Conservation (phyloP, 2,113 vertebrate genomes). For the Elgaria multicarinata region DNA sequence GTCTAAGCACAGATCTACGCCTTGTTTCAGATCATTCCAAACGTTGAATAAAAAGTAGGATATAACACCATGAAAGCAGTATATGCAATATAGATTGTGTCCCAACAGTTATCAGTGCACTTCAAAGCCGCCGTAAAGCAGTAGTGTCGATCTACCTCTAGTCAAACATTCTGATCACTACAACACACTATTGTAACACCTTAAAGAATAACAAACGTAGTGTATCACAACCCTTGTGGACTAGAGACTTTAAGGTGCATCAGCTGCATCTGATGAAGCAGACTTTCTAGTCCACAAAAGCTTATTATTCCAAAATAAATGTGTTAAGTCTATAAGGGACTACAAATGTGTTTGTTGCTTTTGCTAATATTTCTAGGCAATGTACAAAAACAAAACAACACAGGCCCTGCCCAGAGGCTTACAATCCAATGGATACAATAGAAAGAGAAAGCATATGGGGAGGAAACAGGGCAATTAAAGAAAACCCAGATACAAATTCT, state of each 20-base stretch:
- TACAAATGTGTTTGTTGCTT: too few species aligned
- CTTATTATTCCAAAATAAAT: too few species aligned
- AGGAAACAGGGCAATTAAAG: neutral
- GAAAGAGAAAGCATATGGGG: neutral
- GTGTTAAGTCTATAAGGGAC: too few species aligned
- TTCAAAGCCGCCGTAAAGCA: too few species aligned
- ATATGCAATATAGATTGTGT: too few species aligned
- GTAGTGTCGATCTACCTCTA: too few species aligned
- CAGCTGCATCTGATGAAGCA: neutral
- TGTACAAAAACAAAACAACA: neutral
- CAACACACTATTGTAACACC: neutral
- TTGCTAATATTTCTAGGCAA: neutral
- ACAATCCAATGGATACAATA: neutral
- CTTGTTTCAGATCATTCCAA: too few species aligned
- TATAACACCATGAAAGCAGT: too few species aligned
- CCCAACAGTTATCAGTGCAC: too few species aligned
- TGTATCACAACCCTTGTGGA: neutral
- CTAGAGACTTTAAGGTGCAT: neutral
- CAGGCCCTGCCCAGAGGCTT: neutral
- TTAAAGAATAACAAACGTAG: neutral
- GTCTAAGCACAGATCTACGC: too few species aligned
- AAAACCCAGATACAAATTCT: neutral
- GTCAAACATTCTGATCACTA: neutral
- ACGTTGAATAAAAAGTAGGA: too few species aligned
- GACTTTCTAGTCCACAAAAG: too few species aligned